Evolutionary conservation across 2,888 invertebrate genomes (phyloP), one percentile per base, ranked within the genome.

Genomic region (Cryptus armator): DNA sequence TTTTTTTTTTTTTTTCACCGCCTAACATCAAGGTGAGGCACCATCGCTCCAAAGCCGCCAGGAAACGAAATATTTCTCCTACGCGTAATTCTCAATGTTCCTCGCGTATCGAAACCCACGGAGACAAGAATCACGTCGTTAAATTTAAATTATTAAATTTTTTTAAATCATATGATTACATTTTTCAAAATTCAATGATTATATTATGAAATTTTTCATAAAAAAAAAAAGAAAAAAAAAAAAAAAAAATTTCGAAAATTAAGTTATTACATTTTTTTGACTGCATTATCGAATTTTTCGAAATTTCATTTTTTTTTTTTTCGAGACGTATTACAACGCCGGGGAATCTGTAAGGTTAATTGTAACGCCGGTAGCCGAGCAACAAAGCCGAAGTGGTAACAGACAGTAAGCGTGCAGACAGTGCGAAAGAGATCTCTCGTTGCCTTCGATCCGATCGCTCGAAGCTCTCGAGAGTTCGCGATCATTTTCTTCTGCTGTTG

Each of bases 21-120:
- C 32, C 48, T 29, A 76, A 51, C 81, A 70, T 70, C 81, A 81
- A 85, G 84, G 84, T 75, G 70, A 84, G 53, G 46, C 67, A 67
- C 19, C 70, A 59, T 76, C 71, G 68, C 59, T 71, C 56, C 51
- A 9, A 16, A 51, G 16, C 16, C 53, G 9, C 9, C 53, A 16
- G 53, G 53, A 53, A 53, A 53, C 53, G 53, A 68, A 29, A 81
- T 74, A 48, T 59, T 14, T 37, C 59, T 32, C 81, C 67, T 24
- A 81, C 80, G 66, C 48, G 53, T 72, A n/a, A 53, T 53, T 19
- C 53, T n/a, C 16, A 19, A 53, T 53, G 19, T 53, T 19, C 19
- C 53, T 9, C 9, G 37, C 0, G 37, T 9, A 9, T 1, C 6
- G 37, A 19, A 3, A 19, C 9, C 7, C 19, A 2, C 19, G 9